A percentile compares a stretch with the other conserved stretches of the same genome.
These are phyloP conservation scores for Scytalopus superciliaris DNA, from an alignment of 2,113 vertebrate species.

Conservation along the genomic window DNA sequence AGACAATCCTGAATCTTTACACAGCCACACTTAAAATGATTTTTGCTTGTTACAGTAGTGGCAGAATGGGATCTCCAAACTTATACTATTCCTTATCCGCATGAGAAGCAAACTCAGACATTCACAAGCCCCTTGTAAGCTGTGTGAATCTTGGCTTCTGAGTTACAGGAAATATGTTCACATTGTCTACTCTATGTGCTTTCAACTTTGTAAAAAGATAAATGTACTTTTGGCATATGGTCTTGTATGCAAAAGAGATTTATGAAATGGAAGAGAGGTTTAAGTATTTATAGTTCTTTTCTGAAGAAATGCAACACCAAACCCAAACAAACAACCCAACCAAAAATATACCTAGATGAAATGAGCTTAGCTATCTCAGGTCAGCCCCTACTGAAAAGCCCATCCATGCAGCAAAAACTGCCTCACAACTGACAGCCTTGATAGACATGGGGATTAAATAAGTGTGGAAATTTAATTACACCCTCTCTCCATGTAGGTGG, in stretches of 20 bases:
- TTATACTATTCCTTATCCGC: not conserved
- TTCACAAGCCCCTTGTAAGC: rapidly evolving
- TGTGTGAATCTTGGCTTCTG: not conserved
- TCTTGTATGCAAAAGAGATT: not conserved
- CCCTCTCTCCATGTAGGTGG: not conserved
- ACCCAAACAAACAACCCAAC: not conserved
- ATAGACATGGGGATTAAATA: not conserved
- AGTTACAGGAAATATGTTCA: not conserved
- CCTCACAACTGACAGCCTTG: not conserved
- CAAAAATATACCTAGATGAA: not conserved
- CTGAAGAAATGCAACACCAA: not conserved
- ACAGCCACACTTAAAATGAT: not conserved
- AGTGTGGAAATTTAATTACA: slow-evolving; percentile 3
- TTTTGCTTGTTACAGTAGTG: not conserved
- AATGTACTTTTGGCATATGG: not conserved
- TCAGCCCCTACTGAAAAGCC: not conserved
- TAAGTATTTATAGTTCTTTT: not conserved
- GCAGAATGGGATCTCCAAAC: not conserved
- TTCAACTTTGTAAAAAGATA: not conserved
- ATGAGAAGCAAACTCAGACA: not conserved
- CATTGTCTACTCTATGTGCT: not conserved
- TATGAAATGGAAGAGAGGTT: not conserved
- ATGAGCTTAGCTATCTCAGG: not conserved
- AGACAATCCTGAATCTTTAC: not conserved
- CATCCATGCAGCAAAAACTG: not conserved